Percentiles rank a stretch among this genome's conserved stretches.
phyloP scores from a whole-genome alignment of 2,113 vertebrate genomes.

The Thermophis baileyi region DNA sequence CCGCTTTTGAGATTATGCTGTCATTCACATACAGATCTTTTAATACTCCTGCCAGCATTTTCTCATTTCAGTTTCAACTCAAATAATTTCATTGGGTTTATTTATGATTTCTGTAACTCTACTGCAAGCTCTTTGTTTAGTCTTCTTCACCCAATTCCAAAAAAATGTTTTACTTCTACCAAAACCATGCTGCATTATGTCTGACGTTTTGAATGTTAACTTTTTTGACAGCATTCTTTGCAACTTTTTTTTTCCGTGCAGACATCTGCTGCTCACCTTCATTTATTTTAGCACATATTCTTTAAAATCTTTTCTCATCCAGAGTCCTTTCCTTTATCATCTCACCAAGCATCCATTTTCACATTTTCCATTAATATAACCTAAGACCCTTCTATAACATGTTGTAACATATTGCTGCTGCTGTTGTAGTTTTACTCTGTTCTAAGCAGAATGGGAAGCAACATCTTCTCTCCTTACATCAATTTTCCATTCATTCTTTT shows the following conservation, averaged over 20 bases:
- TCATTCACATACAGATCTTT: background rate
- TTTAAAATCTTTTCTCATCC: background rate
- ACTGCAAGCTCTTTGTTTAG: background rate
- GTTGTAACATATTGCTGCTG: background rate
- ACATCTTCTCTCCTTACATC: background rate
- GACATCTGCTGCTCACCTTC: background rate
- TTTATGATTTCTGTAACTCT: background rate
- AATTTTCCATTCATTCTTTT: background rate
- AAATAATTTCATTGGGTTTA: background rate
- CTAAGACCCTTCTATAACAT: background rate
- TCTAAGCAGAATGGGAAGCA: background rate
- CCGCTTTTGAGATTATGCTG: background rate
- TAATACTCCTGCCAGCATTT: background rate
- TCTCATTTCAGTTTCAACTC: background rate
- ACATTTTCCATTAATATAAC: background rate
- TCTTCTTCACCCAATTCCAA: background rate
- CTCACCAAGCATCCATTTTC: background rate
- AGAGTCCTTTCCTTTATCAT: background rate
- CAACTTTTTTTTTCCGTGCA: background rate
- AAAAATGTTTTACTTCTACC: background rate
- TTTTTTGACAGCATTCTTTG: background rate
- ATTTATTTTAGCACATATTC: background rate
- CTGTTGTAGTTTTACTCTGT: background rate
- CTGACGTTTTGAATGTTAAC: background rate
- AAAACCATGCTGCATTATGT: background rate